Evolutionary conservation across 2,888 invertebrate genomes (phyloP).

Genomic region (Dichetophora obliterata): DNA sequence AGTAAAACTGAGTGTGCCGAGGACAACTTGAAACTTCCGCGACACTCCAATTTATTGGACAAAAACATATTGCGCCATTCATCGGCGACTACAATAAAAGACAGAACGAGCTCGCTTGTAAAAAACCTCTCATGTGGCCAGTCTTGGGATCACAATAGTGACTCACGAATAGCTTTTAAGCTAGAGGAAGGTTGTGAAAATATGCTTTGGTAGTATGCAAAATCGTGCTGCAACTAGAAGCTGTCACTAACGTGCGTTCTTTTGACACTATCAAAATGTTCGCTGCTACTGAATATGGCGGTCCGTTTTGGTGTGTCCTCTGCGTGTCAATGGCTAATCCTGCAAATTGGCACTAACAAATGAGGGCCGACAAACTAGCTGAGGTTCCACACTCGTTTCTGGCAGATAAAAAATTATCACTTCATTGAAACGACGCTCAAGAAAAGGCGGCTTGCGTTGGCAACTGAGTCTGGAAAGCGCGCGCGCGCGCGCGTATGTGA

Average conservation of each 20-base stretch:
- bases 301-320: conserved; percentile 22
- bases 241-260: conserved; percentile 19
- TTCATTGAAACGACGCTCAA: conserved; percentile 66
- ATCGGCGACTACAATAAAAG: neutral
- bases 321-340: conserved; percentile 47
- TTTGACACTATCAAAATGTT: conserved; percentile 31
- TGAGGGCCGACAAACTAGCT: conserved; percentile 22
- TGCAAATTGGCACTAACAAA: conserved; percentile 38
- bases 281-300: neutral
- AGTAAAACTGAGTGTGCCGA: conserved; percentile 12
- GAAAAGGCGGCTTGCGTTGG: conserved; percentile 29
- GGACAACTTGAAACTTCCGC: conserved; percentile 18
- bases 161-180: conserved; percentile 8
- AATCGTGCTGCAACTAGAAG: neutral
- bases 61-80: conserved; percentile 21
- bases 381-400: conserved; percentile 48
- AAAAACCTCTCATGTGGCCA: neutral
- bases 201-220: neutral
- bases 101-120: neutral
- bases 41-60: conserved; percentile 33
- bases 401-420: conserved; percentile 61
- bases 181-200: neutral
- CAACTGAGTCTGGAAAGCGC: neutral
- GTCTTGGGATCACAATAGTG: neutral
- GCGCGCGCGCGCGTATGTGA: conserved; percentile 23